A percentile compares a stretch with the other conserved stretches of the same genome.
Conservation (phyloP, 2,113 vertebrate genomes). For the Protomyctophum bolini region DNA sequence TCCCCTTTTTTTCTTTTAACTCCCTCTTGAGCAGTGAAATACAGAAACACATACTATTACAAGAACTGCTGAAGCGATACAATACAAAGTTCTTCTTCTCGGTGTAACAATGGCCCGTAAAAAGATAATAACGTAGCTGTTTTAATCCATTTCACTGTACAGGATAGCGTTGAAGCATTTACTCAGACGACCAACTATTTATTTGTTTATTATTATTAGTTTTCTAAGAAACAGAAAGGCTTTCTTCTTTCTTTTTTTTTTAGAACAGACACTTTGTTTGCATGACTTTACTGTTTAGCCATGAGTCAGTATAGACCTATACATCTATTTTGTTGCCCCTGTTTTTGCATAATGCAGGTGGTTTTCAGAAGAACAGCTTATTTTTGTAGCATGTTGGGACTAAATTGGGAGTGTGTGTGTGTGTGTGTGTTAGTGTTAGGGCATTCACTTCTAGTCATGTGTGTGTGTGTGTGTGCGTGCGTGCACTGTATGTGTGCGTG, state of each 20-base stretch:
- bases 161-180: slow-evolving; percentile 16
- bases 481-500: background rate
- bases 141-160: too few species aligned
- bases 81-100: slow-evolving; percentile 22
- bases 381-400: slow-evolving; percentile 6
- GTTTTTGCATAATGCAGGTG: background rate
- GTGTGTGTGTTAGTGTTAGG: too few species aligned
- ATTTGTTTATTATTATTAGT: slow-evolving; percentile 33
- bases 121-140: background rate
- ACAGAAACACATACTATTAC: too few species aligned
- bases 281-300: background rate
- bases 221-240: slow-evolving; percentile 22
- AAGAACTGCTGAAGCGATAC: background rate
- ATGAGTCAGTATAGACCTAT: too few species aligned
- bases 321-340: too few species aligned
- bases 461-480: background rate
- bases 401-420: background rate
- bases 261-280: slow-evolving; percentile 24
- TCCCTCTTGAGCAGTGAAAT: too few species aligned
- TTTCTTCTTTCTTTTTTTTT: background rate
- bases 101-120: background rate
- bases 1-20: background rate
- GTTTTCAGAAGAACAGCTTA: background rate
- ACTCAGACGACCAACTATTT: slow-evolving; percentile 3
- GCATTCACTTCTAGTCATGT: too few species aligned